Percentiles rank a stretch among this genome's conserved stretches.
phyloP scores from a whole-genome alignment of 2,888 invertebrate genomes.

The Teinopalpus imperialis region DNA sequence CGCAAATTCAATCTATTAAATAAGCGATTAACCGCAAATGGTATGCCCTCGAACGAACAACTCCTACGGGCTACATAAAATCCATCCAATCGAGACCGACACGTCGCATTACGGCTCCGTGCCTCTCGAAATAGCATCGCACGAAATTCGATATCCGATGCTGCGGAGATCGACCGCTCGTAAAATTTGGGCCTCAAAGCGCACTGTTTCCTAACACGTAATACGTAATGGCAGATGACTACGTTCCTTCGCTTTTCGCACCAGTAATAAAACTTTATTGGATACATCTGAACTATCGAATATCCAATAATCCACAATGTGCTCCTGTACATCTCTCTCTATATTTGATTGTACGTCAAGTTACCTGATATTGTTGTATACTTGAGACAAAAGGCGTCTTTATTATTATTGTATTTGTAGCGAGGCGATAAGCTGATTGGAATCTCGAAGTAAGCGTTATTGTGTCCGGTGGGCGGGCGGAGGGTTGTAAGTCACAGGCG shows the following conservation, averaged over 20 bases:
- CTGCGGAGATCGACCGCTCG: conserved; percentile 63
- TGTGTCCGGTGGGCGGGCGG: conserved; percentile 35
- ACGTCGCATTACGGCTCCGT: conserved; percentile 61
- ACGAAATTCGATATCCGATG: conserved; percentile 72
- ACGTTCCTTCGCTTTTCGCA: conserved; percentile 48
- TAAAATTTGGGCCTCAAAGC: conserved; percentile 63
- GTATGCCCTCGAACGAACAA: conserved; percentile 47
- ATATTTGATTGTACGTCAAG: conserved; percentile 21
- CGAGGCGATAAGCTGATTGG: conserved; percentile 49
- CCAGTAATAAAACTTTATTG: conserved; percentile 61
- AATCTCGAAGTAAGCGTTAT: conserved; percentile 53
- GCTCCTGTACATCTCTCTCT: conserved; percentile 31
- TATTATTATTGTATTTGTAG: conserved; percentile 41
- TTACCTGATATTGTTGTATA: conserved; percentile 6
- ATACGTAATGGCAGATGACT: conserved; percentile 23
- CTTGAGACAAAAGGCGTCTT: too few relatives aligned
- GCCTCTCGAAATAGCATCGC: conserved; percentile 65
- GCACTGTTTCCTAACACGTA: conserved; percentile 27
- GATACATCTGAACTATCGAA: conserved; percentile 66
- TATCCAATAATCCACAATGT: conserved; percentile 52
- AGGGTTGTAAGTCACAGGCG: conserved; percentile 71
- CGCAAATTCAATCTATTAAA: conserved; percentile 62
- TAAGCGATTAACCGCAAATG: conserved; percentile 64
- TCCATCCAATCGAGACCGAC: conserved; percentile 71
- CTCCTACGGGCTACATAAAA: conserved; percentile 66